These are phyloP conservation scores for Carollia perspicillata DNA, from an alignment of 2,113 vertebrate genomes.

Conservation along the genomic window DNA sequence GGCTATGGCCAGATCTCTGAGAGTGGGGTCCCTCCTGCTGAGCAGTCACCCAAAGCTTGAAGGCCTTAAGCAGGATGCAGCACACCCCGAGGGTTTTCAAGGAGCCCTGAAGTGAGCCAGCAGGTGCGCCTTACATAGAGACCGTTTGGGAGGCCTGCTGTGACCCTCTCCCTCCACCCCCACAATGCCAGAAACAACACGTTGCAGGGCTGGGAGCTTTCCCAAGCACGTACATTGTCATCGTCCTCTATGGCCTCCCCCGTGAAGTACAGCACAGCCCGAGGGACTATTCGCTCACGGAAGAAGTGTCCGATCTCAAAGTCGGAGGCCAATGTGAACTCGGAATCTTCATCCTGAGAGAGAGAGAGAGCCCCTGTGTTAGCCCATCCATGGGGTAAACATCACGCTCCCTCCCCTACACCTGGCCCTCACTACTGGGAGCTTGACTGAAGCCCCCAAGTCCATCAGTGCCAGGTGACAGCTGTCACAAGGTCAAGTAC, in stretches of 20 bases:
- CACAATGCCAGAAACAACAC: rapidly evolving
- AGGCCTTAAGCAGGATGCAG: rapidly evolving
- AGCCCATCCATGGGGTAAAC: neutral
- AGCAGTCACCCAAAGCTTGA: neutral
- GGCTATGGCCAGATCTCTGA: neutral
- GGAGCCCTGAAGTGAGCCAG: rapidly evolving
- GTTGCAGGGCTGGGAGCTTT: rapidly evolving
- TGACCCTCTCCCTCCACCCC: neutral
- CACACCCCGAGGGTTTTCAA: neutral
- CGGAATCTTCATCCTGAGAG: conserved; percentile 95
- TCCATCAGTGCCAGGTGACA: neutral
- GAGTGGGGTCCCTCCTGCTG: rapidly evolving
- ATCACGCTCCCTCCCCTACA: rapidly evolving
- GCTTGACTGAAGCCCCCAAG: neutral
- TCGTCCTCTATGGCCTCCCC: conserved; percentile 97
- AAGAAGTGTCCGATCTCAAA: conserved; percentile 99
- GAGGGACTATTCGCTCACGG: conserved; percentile 95
- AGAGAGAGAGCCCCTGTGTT: neutral
- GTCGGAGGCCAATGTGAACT: conserved; percentile 93
- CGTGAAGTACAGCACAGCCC: conserved; percentile 98
- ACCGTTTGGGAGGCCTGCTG: rapidly evolving
- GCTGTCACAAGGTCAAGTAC: rapidly evolving
- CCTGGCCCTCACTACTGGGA: no score
- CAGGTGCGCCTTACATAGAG: rapidly evolving
- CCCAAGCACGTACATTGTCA: conserved; percentile 88